Base-by-base conservation (phyloP, 2,113 vertebrate genomes). In the Clarias batrachus region DNA sequence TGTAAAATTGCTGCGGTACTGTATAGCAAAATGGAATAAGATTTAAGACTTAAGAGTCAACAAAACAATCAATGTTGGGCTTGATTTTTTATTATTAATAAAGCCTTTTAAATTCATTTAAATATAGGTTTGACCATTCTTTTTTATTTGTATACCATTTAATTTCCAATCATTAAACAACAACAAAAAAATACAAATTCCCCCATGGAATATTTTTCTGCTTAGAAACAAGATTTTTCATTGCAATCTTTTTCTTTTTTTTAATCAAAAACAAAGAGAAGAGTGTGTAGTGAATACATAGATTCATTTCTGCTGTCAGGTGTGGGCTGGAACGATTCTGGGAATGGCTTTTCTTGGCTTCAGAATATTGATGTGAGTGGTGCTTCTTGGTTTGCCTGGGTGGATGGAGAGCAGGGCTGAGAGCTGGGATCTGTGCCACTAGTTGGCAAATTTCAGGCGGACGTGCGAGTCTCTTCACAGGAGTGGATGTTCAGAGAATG, bases 401-500 rank as follows among this genome's bases (percentile, higher is more conserved):
- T 87, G 68, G 85, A 87, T 48, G 19, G n/a, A 82, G 85, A 74
- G 81, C 81, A 59, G 21, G 79, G 27, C 86, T 74, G 41, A 76
- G 66, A 33, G 86, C 86, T 60, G 86, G 86, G 86, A 87, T 76
- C 62, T 52, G 23, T 87, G 86, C 86, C 86, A 87, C 70, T 33
- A 56, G 63, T 71, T 76, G 86, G 86, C 80, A 87, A 62, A 82
- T 87, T 82, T 82, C 70, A 82, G 23, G 68, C 60, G 33, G 80
- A 65, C 73, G 37, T 76, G 70, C 12, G 13, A 57, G 68, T 82
- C 86, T 82, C 68, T 87, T 87, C 60, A 74, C 41, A 76, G 33
- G 60, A 87, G 70, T 65, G 80, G 80, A 73, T 87, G 86, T 82
- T 87, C 80, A 33, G 41, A 82, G 77, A 87, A 82, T 87, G 86